These are phyloP conservation scores for Macropis europaea DNA, from an alignment of 2,888 invertebrate species.

Conservation along the genomic window DNA sequence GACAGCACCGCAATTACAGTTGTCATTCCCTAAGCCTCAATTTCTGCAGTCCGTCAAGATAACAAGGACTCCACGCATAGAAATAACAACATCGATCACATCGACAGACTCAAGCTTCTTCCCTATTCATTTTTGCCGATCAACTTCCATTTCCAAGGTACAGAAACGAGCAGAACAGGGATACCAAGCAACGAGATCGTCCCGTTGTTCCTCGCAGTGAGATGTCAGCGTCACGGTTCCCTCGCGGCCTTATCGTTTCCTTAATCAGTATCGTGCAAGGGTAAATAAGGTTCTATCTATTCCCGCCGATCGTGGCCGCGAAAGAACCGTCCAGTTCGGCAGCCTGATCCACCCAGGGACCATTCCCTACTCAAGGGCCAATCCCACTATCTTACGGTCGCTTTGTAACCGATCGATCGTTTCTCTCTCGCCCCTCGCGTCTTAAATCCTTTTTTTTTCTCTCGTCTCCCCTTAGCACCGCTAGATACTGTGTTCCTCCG, in stretches of 20 bases:
- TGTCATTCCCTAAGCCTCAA: too few species aligned
- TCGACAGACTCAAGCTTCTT: too few species aligned
- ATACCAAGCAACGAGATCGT: too few species aligned
- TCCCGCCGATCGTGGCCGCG: background rate
- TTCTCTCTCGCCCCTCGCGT: conserved; percentile 37
- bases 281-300: background rate
- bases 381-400: conserved; percentile 55
- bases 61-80: too few species aligned
- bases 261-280: background rate
- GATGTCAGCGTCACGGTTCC: background rate
- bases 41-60: too few species aligned
- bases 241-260: background rate
- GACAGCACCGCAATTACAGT: too few species aligned
- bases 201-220: too few species aligned
- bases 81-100: too few species aligned
- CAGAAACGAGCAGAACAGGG: too few species aligned
- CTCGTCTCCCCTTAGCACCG: background rate
- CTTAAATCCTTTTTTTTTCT: conserved; percentile 48
- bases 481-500: conserved; percentile 30
- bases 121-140: too few species aligned
- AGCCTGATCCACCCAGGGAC: background rate
- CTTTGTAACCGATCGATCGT: conserved; percentile 66
- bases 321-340: background rate
- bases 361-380: conserved; percentile 42
- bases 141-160: too few species aligned